These are phyloP conservation scores for Barypeithes pellucidus DNA, from an alignment of 2,888 invertebrate species.

Conservation along the genomic window DNA sequence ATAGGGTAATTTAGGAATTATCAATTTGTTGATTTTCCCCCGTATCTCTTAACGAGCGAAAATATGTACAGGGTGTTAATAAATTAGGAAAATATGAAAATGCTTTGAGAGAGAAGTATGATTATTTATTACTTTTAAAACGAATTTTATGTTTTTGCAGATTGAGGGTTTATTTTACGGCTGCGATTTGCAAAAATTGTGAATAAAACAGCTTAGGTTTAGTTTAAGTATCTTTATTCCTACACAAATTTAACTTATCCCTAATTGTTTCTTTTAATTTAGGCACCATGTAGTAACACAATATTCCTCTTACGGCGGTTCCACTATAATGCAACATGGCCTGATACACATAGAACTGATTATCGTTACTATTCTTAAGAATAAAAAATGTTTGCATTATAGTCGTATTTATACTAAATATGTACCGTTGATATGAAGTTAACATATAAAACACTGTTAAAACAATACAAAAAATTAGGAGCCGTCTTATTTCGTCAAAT, in stretches of 20 bases:
- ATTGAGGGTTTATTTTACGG: too few species aligned
- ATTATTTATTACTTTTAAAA: too few species aligned
- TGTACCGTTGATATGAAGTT: slow-evolving; percentile 64
- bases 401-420: slow-evolving; percentile 59
- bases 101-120: too few species aligned
- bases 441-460: slow-evolving; percentile 63
- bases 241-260: slow-evolving; percentile 58
- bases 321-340: slow-evolving; percentile 65
- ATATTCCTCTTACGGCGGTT: slow-evolving; percentile 59
- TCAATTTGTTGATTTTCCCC: too few species aligned
- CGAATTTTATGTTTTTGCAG: too few species aligned
- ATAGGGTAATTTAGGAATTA: too few species aligned
- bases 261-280: slow-evolving; percentile 60
- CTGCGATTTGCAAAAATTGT: too few species aligned
- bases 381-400: slow-evolving; percentile 30
- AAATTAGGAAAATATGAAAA: too few species aligned
- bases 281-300: slow-evolving; percentile 60
- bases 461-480: slow-evolving; percentile 63
- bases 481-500: slow-evolving; percentile 60
- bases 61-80: too few species aligned
- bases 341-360: slow-evolving; percentile 57
- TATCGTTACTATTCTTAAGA: slow-evolving; percentile 51
- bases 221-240: slow-evolving; percentile 47
- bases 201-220: background rate
- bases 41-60: too few species aligned